These are phyloP conservation scores for Sycobia sp. DNA, from an alignment of 1,140 invertebrate species.

Conservation along the genomic window DNA sequence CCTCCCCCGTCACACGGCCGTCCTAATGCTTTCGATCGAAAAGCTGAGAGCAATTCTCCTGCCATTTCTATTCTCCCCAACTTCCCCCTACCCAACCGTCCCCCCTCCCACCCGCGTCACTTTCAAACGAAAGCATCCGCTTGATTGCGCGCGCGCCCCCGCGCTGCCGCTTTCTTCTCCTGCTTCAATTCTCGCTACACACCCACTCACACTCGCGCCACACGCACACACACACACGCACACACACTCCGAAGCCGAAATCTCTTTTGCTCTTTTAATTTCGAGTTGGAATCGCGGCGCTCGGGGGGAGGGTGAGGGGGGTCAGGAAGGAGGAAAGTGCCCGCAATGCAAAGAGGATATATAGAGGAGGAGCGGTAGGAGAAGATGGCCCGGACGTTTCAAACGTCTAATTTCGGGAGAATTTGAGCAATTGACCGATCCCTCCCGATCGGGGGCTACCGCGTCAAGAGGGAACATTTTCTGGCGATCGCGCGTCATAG, in stretches of 20 bases:
- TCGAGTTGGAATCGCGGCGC: not conserved
- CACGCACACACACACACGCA: no score
- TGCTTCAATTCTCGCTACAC: slow-evolving; percentile 24
- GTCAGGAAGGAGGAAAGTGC: not conserved
- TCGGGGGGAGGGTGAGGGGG: not conserved
- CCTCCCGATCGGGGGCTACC: no score
- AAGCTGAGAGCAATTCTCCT: slow-evolving; percentile 2
- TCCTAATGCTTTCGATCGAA: slow-evolving; percentile 38
- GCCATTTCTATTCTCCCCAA: no score
- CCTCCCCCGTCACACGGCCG: slow-evolving; percentile 44
- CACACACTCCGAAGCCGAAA: no score
- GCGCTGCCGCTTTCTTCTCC: slow-evolving; percentile 27
- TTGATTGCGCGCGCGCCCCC: slow-evolving; percentile 45
- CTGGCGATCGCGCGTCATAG: no score
- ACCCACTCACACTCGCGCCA: slow-evolving; percentile 26
- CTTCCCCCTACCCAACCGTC: no score
- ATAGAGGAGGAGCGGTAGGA: no score
- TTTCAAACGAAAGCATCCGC: slow-evolving; percentile 55
- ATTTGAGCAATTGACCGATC: slow-evolving; percentile 27
- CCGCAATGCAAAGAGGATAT: no score
- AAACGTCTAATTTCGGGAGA: slow-evolving; percentile 35
- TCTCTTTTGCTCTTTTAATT: slow-evolving; percentile 37
- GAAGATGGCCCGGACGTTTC: slow-evolving; percentile 8
- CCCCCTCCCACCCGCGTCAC: no score
- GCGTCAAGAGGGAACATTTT: no score